Conservation (phyloP, 2,113 vertebrate species). For the Heloderma charlesbogerti region DNA sequence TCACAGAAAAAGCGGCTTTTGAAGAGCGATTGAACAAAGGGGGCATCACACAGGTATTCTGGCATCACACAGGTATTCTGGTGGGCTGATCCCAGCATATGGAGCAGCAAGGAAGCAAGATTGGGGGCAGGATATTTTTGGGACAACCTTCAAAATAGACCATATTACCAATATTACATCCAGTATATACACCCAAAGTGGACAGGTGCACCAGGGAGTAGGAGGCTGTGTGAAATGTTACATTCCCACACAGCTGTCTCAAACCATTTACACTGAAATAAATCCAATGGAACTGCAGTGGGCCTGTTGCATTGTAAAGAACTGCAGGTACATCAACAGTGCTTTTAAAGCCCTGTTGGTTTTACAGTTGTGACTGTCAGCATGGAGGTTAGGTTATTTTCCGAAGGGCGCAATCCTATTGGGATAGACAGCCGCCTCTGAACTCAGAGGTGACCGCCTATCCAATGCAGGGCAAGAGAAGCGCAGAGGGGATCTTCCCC, state of each 20-base stretch:
- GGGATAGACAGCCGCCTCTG: no score
- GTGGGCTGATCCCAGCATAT: background rate
- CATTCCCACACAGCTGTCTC: background rate
- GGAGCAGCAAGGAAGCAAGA: background rate
- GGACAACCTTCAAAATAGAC: background rate
- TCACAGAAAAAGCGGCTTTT: background rate
- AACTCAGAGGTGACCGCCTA: no score
- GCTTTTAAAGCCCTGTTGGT: constrained; percentile 18
- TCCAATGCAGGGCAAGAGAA: no score
- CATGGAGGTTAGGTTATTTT: background rate
- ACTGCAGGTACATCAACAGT: background rate
- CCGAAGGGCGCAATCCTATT: no score
- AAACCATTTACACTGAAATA: background rate
- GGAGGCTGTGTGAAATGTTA: background rate
- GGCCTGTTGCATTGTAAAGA: background rate
- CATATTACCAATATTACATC: background rate
- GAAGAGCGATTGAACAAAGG: background rate
- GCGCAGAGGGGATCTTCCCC: no score
- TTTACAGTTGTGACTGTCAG: background rate
- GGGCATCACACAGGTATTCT: background rate
- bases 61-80: background rate
- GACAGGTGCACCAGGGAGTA: background rate
- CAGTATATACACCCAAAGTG: background rate
- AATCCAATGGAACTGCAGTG: background rate
- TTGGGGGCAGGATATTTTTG: background rate